A percentile compares a stretch with the other conserved stretches of the same genome.
Evolutionary conservation across 2,113 vertebrate genomes (phyloP).

Genomic region (Sprattus sprattus): DNA sequence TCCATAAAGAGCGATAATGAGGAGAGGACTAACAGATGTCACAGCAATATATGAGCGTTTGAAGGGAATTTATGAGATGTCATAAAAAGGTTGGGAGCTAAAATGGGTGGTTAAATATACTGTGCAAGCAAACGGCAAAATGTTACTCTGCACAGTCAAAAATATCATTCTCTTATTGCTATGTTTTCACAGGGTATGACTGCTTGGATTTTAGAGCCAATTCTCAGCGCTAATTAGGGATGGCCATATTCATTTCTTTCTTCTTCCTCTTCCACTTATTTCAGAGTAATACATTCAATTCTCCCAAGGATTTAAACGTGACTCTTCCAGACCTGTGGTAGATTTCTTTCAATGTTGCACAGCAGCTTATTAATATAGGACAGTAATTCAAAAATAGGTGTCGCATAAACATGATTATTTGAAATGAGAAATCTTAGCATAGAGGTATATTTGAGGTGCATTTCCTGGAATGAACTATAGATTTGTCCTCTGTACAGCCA

Average conservation of each 20-base stretch:
- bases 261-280: background rate
- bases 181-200: background rate
- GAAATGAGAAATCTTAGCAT: background rate
- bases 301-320: background rate
- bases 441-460: background rate
- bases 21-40: constrained; percentile 49
- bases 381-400: background rate
- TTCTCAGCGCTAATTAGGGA: background rate
- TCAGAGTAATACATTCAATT: background rate
- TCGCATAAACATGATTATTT: background rate
- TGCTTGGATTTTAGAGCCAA: background rate
- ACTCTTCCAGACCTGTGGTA: background rate
- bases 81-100: constrained; percentile 37
- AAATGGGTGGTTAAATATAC: background rate
- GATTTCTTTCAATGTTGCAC: background rate
- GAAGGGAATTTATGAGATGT: constrained; percentile 37
- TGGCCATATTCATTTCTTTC: background rate
- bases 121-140: background rate
- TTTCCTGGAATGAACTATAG: background rate
- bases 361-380: background rate
- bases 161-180: background rate
- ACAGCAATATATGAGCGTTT: constrained; percentile 40
- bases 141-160: background rate
- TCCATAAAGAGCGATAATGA: constrained; percentile 57
- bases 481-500: background rate